A percentile compares a stretch with the other conserved stretches of the same genome.
phyloP scores from a whole-genome alignment of 2,888 invertebrate species.

The Exocentrus adspersus region DNA sequence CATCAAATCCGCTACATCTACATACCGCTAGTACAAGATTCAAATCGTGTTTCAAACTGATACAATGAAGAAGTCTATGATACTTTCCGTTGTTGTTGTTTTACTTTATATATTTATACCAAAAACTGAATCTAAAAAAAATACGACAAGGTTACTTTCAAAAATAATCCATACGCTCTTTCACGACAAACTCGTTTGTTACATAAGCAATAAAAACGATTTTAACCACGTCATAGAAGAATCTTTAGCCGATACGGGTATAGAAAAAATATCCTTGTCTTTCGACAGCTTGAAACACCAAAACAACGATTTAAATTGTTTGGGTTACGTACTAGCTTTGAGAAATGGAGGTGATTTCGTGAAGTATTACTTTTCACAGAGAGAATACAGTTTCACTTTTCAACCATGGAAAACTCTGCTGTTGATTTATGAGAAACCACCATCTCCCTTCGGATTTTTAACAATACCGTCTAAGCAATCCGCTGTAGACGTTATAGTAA shows the following conservation, averaged over 20 bases:
- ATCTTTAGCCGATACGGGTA: not conserved
- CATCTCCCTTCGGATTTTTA: not conserved
- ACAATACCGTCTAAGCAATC: not conserved
- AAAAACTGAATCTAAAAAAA: not conserved
- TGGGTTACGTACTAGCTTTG: not conserved
- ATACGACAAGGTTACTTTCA: not conserved
- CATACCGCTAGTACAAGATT: no score
- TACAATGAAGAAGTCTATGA: not conserved
- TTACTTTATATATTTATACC: not conserved
- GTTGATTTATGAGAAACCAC: conserved; percentile 12
- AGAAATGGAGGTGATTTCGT: not conserved
- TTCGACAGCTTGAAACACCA: not conserved
- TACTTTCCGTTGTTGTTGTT: not conserved
- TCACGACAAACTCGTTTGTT: not conserved
- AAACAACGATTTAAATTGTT: conserved; percentile 7
- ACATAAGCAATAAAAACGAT: not conserved
- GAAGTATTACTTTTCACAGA: not conserved
- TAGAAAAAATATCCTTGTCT: not conserved
- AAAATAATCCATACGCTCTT: not conserved
- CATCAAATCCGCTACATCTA: no score
- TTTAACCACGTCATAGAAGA: not conserved
- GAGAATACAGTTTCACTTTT: not conserved
- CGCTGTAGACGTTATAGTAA: conserved; percentile 11
- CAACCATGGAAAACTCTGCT: conserved; percentile 10
- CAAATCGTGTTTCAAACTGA: no score